Evolutionary conservation across 2,113 vertebrate species (phyloP).

Genomic region (Nanorana parkeri): DNA sequence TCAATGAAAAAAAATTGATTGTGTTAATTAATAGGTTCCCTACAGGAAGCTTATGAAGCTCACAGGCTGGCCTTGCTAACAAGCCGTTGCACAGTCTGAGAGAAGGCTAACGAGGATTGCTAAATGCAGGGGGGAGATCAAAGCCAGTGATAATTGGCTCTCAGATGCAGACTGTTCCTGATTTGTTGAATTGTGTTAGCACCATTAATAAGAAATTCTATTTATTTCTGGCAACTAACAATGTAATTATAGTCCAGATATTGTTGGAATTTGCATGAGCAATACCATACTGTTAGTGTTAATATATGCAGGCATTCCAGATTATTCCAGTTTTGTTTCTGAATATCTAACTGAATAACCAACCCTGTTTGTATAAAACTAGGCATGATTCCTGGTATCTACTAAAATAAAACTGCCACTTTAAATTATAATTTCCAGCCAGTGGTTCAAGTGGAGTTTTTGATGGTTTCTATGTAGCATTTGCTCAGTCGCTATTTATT

Average conservation of each 20-base stretch:
- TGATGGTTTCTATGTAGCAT: too few species aligned
- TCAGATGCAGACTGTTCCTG: constrained; percentile 5
- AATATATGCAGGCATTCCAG: not conserved
- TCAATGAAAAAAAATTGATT: constrained; percentile 47
- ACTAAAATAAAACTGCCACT: too few species aligned
- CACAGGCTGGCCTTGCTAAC: constrained; percentile 44
- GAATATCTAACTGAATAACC: too few species aligned
- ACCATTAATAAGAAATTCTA: constrained; percentile 13
- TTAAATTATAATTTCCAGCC: too few species aligned
- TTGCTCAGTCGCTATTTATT: too few species aligned
- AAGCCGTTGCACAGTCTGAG: constrained; percentile 45
- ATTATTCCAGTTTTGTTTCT: not conserved
- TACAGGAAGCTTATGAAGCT: constrained; percentile 27
- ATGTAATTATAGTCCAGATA: not conserved
- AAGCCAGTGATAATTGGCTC: constrained; percentile 42
- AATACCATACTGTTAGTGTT: not conserved
- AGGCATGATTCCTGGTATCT: too few species aligned
- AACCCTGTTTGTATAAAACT: too few species aligned
- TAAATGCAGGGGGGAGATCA: constrained; percentile 35
- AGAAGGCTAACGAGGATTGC: constrained; percentile 39
- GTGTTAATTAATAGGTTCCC: constrained; percentile 47
- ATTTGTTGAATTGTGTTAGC: constrained; percentile 16
- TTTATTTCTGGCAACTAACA: not conserved
- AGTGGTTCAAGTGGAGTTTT: too few species aligned
- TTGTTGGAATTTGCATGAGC: not conserved